Conservation (phyloP, 2,113 vertebrate genomes). For the human (Homo sapiens) region DNA sequence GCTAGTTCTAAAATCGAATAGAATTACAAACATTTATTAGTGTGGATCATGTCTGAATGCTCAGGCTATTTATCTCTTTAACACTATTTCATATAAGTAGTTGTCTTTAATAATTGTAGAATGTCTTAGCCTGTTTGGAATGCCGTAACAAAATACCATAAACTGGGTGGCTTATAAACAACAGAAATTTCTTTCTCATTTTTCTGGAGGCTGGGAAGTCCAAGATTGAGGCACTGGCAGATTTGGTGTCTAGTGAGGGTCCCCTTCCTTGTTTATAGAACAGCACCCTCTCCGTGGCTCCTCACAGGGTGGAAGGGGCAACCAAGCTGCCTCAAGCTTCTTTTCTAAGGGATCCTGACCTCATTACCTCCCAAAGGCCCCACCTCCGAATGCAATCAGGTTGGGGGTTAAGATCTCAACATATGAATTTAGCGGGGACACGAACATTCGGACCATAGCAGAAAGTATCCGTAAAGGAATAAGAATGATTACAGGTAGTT, state of each 20-base stretch:
- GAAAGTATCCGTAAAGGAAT: neutral
- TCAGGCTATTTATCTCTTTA: neutral
- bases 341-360: neutral
- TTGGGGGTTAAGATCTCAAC: neutral
- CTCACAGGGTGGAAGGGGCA: neutral
- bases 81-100: neutral
- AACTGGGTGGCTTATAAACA: neutral
- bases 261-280: neutral
- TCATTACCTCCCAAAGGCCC: neutral
- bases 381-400: neutral
- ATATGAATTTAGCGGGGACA: neutral
- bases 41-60: neutral
- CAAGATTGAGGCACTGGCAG: neutral
- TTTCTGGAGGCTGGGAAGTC: neutral
- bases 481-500: neutral
- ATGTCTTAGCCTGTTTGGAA: neutral
- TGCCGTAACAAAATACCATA: neutral
- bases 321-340: neutral
- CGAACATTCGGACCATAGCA: neutral
- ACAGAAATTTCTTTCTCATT: neutral
- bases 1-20: neutral
- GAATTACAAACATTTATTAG: neutral
- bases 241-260: neutral
- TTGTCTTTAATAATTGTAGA: neutral
- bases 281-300: neutral